These are phyloP conservation scores for Notarius lentiginosus DNA, from an alignment of 2,113 vertebrate genomes.

Conservation along the genomic window DNA sequence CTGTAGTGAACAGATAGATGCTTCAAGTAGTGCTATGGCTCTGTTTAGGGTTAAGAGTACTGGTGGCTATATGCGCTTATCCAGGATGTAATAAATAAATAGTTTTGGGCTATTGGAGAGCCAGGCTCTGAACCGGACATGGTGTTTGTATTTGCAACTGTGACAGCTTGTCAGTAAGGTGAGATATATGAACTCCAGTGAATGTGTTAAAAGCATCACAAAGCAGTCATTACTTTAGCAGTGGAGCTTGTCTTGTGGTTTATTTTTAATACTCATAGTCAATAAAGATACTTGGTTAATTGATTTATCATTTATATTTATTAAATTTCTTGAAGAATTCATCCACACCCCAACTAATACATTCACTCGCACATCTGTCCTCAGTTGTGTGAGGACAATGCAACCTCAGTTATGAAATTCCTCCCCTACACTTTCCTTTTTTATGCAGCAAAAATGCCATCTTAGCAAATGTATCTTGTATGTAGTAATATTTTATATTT, in stretches of 20 bases:
- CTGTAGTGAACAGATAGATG: constrained; percentile 42
- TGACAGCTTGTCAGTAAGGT: constrained; percentile 47
- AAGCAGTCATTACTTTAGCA: background rate
- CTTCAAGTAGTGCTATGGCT: constrained; percentile 40
- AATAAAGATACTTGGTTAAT: background rate
- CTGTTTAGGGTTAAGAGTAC: constrained; percentile 44
- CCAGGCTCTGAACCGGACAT: constrained; percentile 14
- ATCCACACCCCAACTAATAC: background rate
- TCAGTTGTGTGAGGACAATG: background rate
- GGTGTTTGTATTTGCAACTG: constrained; percentile 40
- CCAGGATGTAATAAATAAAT: constrained; percentile 51
- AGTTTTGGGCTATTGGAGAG: constrained; percentile 33
- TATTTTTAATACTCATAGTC: constrained; percentile 9
- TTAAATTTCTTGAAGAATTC: background rate
- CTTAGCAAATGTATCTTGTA: background rate
- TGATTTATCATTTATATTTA: background rate
- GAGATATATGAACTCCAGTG: constrained; percentile 30
- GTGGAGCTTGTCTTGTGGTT: background rate
- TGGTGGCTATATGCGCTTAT: constrained; percentile 41
- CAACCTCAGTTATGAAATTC: background rate
- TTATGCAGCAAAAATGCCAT: background rate
- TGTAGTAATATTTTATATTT: background rate
- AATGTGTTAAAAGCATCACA: constrained; percentile 3
- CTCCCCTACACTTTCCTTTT: background rate
- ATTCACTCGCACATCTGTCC: background rate